Evolutionary conservation across 2,797 vertebrate species (phyloP).

Genomic region (Chiroxiphia lanceolata): DNA sequence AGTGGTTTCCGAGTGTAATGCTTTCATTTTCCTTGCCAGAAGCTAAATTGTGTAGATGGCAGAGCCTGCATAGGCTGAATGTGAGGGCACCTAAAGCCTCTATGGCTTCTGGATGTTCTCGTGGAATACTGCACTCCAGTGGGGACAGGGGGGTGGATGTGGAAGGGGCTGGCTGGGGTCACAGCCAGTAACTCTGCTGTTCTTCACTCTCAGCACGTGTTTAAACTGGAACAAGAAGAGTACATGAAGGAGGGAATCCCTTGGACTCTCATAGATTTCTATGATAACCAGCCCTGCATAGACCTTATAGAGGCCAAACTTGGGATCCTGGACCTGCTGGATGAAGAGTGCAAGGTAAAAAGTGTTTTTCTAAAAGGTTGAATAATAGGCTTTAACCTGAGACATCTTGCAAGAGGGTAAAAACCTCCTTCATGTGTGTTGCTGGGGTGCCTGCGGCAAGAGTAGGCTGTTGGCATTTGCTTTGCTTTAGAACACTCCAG

Average conservation of each 20-base stretch:
- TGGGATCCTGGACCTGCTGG: constrained; percentile 92
- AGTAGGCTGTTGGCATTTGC: background rate
- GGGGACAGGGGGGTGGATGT: accelerated
- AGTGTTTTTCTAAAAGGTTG: background rate
- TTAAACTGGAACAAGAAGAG: constrained; percentile 91
- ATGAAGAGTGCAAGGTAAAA: constrained; percentile 96
- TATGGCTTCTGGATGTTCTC: accelerated
- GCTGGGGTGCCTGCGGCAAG: background rate
- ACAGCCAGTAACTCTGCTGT: background rate
- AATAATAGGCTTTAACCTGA: background rate
- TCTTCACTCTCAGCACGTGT: constrained; percentile 84
- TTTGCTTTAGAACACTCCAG: background rate
- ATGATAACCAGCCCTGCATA: constrained; percentile 90
- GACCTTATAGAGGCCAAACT: constrained; percentile 95
- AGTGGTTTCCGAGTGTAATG: background rate
- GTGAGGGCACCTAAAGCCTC: background rate
- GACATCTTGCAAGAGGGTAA: background rate
- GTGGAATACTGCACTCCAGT: background rate
- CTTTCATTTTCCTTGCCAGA: background rate
- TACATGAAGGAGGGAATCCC: constrained; percentile 90
- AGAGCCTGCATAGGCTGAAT: background rate
- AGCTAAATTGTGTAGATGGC: background rate
- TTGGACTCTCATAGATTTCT: constrained; percentile 90
- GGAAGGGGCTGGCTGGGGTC: background rate
- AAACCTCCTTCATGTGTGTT: accelerated